phyloP scores from a whole-genome alignment of 2,113 vertebrate species.

The Proterorhinus semilunaris region DNA sequence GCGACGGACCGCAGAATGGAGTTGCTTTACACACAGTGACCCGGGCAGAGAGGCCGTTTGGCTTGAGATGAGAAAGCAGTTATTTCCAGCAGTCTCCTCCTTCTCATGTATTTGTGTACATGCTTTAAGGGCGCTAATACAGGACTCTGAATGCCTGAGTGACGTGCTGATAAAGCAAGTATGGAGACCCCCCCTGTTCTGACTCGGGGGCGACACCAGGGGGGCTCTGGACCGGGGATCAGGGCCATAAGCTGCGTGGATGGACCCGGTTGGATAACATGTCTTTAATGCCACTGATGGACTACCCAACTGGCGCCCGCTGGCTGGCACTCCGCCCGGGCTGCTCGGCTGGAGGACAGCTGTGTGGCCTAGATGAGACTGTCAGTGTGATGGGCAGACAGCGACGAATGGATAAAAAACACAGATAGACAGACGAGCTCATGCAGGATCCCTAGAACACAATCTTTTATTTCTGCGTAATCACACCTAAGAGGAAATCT shows the following conservation, averaged over 20 bases:
- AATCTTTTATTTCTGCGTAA: too few species aligned
- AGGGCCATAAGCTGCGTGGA: conserved; percentile 57
- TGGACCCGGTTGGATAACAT: conserved; percentile 63
- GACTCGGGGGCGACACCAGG: conserved; percentile 30
- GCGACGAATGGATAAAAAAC: conserved; percentile 8
- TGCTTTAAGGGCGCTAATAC: conserved; percentile 56
- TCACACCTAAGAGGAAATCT: too few species aligned
- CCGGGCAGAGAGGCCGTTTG: conserved; percentile 51
- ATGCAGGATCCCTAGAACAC: background rate
- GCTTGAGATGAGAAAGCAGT: conserved; percentile 62
- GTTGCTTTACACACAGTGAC: conserved; percentile 63
- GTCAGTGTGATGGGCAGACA: conserved; percentile 27
- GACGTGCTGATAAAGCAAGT: conserved; percentile 65
- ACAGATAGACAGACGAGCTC: background rate
- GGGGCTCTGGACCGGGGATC: conserved; percentile 53
- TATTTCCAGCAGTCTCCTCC: conserved; percentile 57
- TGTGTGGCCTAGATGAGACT: conserved; percentile 44
- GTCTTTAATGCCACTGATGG: conserved; percentile 69
- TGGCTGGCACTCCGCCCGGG: conserved; percentile 51
- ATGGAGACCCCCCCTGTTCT: conserved; percentile 34
- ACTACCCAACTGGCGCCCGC: conserved; percentile 64
- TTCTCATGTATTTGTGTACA: conserved; percentile 63
- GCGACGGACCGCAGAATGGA: background rate
- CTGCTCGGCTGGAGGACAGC: conserved; percentile 51
- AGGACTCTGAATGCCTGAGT: conserved; percentile 48